These are phyloP conservation scores for Metellina segmentata DNA, from an alignment of 2,888 invertebrate genomes.

Conservation along the genomic window DNA sequence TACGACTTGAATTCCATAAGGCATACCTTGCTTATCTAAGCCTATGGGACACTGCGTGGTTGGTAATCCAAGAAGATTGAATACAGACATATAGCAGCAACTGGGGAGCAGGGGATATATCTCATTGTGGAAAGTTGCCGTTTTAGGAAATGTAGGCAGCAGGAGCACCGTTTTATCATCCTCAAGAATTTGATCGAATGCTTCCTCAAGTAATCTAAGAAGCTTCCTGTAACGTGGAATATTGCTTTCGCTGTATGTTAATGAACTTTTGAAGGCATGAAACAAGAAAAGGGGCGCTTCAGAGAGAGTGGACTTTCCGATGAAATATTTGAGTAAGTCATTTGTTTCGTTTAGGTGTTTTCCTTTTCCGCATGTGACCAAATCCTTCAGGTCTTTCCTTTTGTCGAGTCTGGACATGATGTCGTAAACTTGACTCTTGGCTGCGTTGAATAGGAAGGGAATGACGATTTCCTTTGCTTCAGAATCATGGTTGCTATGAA, in stretches of 20 bases:
- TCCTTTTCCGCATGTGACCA: neutral
- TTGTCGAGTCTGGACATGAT: neutral
- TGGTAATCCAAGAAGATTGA: conserved; percentile 93
- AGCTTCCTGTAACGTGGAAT: neutral
- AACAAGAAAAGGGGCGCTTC: neutral
- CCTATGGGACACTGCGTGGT: conserved; percentile 92
- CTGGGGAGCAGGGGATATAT: conserved; percentile 90
- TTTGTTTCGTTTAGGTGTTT: neutral
- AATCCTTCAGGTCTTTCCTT: neutral
- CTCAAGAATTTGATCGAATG: conserved; percentile 46
- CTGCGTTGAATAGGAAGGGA: neutral
- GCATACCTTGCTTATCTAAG: conserved; percentile 86
- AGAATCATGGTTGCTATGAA: conserved; percentile 2
- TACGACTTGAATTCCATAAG: conserved; percentile 88
- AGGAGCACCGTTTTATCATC: conserved; percentile 85
- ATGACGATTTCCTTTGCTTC: conserved; percentile 8
- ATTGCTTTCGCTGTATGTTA: neutral
- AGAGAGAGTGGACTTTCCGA: conserved; percentile 28
- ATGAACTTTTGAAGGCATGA: neutral
- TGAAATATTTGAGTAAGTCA: conserved; percentile 27
- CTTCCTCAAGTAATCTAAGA: neutral
- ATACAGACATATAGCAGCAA: conserved; percentile 91
- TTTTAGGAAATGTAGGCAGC: conserved; percentile 93
- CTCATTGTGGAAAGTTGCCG: conserved; percentile 93
- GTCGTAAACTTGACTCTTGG: neutral